Conservation (phyloP, 1,140 invertebrate genomes). For the Drosophila serrata region DNA sequence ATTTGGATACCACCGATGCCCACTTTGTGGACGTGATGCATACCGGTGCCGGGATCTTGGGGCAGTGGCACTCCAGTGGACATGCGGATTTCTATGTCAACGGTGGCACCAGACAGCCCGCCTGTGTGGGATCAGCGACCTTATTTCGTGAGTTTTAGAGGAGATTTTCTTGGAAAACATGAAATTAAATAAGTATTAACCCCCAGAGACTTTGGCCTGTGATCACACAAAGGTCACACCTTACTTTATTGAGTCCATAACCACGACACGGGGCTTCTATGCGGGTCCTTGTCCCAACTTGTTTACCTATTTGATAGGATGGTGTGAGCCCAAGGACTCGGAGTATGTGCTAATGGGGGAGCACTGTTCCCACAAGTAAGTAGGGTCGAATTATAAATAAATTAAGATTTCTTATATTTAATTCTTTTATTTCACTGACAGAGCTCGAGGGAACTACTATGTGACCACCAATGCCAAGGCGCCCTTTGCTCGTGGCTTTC, state of each 20-base stretch:
- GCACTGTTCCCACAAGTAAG: slow-evolving; percentile 90
- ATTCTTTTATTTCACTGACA: slow-evolving; percentile 81
- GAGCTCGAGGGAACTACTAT: slow-evolving; percentile 92
- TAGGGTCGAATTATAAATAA: background rate
- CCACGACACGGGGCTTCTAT: slow-evolving; percentile 91
- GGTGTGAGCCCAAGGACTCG: slow-evolving; percentile 91
- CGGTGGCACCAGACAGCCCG: slow-evolving; percentile 94
- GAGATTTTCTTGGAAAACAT: background rate
- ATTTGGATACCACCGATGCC: slow-evolving; percentile 94
- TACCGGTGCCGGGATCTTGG: slow-evolving; percentile 93
- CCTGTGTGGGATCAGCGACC: slow-evolving; percentile 90
- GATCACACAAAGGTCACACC: slow-evolving; percentile 95
- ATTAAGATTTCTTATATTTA: background rate
- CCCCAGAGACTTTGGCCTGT: slow-evolving; percentile 92
- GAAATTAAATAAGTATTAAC: background rate
- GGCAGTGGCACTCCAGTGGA: slow-evolving; percentile 94
- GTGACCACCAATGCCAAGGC: slow-evolving; percentile 94
- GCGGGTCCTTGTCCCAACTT: slow-evolving; percentile 92
- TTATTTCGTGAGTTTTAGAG: slow-evolving; percentile 89
- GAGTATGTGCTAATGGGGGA: slow-evolving; percentile 94
- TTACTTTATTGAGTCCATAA: slow-evolving; percentile 94
- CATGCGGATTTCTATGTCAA: slow-evolving; percentile 97
- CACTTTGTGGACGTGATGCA: slow-evolving; percentile 95
- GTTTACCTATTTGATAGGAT: slow-evolving; percentile 92
- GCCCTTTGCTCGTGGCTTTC: slow-evolving; percentile 93